Evolutionary conservation across 2,888 invertebrate genomes (phyloP).

Genomic region (Zygaena filipendulae): DNA sequence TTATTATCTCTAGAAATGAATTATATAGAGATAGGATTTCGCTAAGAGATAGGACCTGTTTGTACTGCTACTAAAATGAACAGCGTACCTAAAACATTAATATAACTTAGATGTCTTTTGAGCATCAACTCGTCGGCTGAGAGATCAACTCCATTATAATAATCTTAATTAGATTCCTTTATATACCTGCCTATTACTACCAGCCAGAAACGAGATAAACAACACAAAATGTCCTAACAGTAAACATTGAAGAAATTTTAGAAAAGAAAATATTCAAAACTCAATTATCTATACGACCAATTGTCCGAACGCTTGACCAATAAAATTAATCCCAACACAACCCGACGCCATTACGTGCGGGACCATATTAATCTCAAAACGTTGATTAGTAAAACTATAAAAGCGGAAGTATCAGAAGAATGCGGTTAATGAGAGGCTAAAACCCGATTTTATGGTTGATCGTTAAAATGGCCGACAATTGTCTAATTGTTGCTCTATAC

Average conservation of each 20-base stretch:
- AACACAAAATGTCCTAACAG: conserved; percentile 39
- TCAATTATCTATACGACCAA: conserved; percentile 66
- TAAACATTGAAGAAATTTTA: conserved; percentile 33
- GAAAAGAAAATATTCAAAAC: conserved; percentile 47
- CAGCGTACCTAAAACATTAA: conserved; percentile 8
- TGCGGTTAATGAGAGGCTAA: conserved; percentile 65
- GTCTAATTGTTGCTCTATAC: conserved; percentile 63
- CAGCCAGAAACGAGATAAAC: conserved; percentile 26
- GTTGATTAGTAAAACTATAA: conserved; percentile 69
- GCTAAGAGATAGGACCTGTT: too few species aligned
- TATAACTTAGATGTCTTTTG: conserved; percentile 14
- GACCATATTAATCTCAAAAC: conserved; percentile 61
- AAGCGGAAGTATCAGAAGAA: conserved; percentile 67
- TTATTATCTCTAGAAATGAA: too few species aligned
- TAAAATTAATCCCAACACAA: conserved; percentile 59
- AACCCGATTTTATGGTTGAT: conserved; percentile 62
- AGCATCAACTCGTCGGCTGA: too few species aligned
- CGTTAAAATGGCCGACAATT: conserved; percentile 66
- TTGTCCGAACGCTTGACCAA: conserved; percentile 52
- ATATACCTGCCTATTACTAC: too few species aligned
- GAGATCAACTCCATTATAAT: conserved; percentile 20
- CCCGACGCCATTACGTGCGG: conserved; percentile 57
- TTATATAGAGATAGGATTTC: too few species aligned
- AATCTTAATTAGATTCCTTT: too few species aligned
- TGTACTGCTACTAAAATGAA: too few species aligned